phyloP scores from a whole-genome alignment of 2,797 vertebrate species.

The Anisognathus igniventris region DNA sequence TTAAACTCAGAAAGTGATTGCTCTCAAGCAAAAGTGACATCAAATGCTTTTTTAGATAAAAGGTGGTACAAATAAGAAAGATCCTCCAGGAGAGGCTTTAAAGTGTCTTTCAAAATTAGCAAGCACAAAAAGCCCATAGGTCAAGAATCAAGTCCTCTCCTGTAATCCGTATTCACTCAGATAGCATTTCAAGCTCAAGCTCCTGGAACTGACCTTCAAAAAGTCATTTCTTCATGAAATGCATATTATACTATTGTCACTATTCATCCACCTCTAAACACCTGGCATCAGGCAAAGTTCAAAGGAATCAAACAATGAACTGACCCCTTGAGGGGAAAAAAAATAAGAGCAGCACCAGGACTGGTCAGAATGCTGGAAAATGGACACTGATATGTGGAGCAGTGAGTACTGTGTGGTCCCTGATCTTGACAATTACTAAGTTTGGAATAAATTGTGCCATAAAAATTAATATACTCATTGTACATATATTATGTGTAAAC shows the following conservation, averaged over 20 bases:
- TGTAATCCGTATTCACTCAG: not conserved
- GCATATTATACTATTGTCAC: not conserved
- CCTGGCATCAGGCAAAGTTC: conserved; percentile 11
- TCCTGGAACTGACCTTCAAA: conserved; percentile 27
- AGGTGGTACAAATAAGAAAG: conserved; percentile 18
- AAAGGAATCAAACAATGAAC: conserved; percentile 28
- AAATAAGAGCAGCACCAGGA: not conserved
- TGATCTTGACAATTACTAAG: not conserved
- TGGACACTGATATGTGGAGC: not conserved
- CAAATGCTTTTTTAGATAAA: conserved; percentile 50
- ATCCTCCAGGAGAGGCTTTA: not conserved
- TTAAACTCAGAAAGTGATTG: conserved; percentile 27
- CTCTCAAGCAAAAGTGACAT: conserved; percentile 39
- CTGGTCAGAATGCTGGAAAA: not conserved
- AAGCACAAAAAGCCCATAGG: conserved; percentile 16
- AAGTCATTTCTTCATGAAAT: conserved; percentile 10
- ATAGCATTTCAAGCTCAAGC: not conserved
- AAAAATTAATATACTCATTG: not conserved
- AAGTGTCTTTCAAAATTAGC: conserved; percentile 47
- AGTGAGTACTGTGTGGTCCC: not conserved
- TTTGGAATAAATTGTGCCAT: not conserved
- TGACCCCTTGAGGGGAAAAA: not conserved
- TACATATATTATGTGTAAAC: not conserved
- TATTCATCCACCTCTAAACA: conserved; percentile 44
- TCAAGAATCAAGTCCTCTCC: not conserved